Conservation (phyloP, 1,140 invertebrate species). For the Caenorhabditis brenneri region DNA sequence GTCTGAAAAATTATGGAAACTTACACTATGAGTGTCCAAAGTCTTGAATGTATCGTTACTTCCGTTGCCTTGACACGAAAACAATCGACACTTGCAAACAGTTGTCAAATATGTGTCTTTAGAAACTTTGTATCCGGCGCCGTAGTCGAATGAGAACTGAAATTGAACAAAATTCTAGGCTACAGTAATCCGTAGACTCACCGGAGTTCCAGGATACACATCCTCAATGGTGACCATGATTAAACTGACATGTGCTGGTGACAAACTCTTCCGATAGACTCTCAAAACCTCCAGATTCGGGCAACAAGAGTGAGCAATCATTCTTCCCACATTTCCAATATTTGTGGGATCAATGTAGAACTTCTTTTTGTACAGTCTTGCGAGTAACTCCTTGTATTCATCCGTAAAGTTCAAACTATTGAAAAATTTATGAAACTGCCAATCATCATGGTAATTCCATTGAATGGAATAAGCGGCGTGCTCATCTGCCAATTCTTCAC, state of each 20-base stretch:
- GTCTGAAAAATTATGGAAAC: too few species aligned
- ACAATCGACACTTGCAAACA: too few species aligned
- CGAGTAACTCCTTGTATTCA: background rate
- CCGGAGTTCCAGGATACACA: background rate
- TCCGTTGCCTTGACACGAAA: too few species aligned
- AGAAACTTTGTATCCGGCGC: background rate
- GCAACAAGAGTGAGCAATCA: background rate
- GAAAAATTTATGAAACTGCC: too few species aligned
- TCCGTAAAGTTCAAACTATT: too few species aligned
- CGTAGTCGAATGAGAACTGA: conserved; percentile 1
- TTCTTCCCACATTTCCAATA: background rate
- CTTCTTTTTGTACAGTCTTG: background rate
- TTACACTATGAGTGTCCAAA: too few species aligned
- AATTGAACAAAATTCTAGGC: background rate
- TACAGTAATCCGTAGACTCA: background rate
- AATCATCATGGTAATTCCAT: background rate
- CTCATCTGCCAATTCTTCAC: too few species aligned
- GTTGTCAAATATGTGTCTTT: too few species aligned
- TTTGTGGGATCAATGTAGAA: background rate
- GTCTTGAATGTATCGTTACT: too few species aligned
- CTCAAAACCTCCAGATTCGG: background rate
- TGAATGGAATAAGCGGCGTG: too few species aligned
- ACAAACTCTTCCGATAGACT: background rate
- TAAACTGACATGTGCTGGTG: background rate
- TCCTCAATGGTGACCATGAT: background rate